Evolutionary conservation across 2,113 vertebrate genomes (phyloP).

Genomic region (Syngnathus floridae): DNA sequence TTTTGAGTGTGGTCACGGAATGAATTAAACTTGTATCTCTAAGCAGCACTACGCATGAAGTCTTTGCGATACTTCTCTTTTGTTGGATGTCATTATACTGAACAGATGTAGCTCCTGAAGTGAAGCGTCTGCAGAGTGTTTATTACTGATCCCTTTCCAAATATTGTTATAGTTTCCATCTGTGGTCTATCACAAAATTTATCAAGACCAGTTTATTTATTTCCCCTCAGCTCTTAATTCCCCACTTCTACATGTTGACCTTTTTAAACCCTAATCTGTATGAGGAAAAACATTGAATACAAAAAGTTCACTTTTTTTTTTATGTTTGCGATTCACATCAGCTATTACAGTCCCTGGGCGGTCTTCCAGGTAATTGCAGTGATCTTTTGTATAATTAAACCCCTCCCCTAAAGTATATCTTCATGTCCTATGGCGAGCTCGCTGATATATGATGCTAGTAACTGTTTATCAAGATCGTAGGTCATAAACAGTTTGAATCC

Average conservation of each 20-base stretch:
- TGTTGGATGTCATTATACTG: neutral
- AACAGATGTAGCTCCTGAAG: neutral
- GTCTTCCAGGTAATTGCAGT: conserved; percentile 26
- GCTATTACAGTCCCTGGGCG: conserved; percentile 12
- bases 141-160: conserved; percentile 7
- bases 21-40: neutral
- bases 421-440: conserved; percentile 19
- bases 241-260: conserved; percentile 7
- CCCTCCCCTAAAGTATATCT: conserved; percentile 20
- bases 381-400: conserved; percentile 47
- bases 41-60: neutral
- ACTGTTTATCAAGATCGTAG: conserved; percentile 35
- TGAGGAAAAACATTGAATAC: conserved; percentile 6
- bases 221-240: conserved; percentile 7
- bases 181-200: conserved; percentile 14
- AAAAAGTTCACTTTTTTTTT: neutral
- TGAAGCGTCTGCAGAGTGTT: neutral
- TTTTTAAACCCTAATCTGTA: conserved; percentile 10
- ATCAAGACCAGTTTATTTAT: conserved; percentile 28
- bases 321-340: neutral
- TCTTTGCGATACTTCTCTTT: neutral
- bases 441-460: conserved; percentile 23
- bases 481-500: conserved; percentile 37
- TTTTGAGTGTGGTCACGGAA: neutral
- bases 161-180: conserved; percentile 11